Conservation (phyloP, 2,113 vertebrate species). For the Phylloscopus trochilus region DNA sequence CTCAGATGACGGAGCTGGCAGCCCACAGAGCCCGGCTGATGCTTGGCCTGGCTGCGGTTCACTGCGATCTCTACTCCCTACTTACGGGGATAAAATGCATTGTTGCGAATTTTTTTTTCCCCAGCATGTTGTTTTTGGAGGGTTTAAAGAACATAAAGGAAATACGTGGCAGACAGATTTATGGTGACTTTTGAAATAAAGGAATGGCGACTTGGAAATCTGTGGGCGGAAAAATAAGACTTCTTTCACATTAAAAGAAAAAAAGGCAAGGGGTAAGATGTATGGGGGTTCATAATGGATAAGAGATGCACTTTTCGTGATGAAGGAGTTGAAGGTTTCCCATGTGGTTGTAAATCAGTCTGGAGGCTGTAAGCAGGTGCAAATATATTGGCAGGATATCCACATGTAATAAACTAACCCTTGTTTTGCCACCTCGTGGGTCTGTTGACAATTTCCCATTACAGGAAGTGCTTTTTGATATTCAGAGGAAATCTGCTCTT, state of each 20-base stretch:
- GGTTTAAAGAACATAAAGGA: not conserved
- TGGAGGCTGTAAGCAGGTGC: slow-evolving; percentile 63
- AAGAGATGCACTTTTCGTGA: not conserved
- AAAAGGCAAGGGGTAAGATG: not conserved
- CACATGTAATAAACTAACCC: slow-evolving; percentile 60
- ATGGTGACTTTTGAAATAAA: not conserved
- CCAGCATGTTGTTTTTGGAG: not conserved
- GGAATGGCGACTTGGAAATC: not conserved
- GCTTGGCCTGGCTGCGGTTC: not conserved
- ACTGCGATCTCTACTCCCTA: not conserved
- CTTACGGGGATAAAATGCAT: not conserved
- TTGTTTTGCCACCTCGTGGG: not conserved
- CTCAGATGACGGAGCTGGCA: not conserved
- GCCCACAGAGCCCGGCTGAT: not conserved
- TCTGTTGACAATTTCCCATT: not conserved
- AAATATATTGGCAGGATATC: slow-evolving; percentile 64
- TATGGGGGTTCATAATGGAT: not conserved
- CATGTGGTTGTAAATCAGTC: slow-evolving; percentile 32
- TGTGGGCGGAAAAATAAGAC: not conserved
- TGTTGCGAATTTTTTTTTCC: not conserved
- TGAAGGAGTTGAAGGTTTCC: not conserved
- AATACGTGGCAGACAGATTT: not conserved
- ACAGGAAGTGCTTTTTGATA: not conserved
- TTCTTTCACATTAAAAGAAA: not conserved
- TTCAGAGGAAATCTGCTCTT: not conserved